Evolutionary conservation across 2,888 invertebrate species (phyloP).

Genomic region (Carabus problematicus): DNA sequence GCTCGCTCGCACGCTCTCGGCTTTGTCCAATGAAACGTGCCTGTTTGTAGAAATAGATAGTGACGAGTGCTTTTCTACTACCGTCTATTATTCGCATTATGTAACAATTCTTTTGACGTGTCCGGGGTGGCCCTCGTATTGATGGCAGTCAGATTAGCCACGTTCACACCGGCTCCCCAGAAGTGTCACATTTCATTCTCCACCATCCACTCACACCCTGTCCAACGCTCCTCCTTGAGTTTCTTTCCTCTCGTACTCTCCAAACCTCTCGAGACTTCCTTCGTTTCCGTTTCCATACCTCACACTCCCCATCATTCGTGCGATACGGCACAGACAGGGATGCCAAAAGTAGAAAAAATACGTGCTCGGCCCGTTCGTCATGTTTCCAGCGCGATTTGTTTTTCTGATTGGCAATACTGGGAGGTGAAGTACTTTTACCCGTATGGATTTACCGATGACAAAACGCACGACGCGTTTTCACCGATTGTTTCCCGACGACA

Average conservation of each 20-base stretch:
- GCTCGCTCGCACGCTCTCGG: too few species aligned
- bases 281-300: not conserved
- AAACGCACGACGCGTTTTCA: too few species aligned
- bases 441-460: too few species aligned
- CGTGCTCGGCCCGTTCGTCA: not conserved
- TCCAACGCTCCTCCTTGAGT: not conserved
- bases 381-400: not conserved
- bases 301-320: not conserved
- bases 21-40: too few species aligned
- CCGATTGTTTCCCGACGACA: too few species aligned
- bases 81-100: constrained; percentile 10
- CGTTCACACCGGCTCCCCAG: constrained; percentile 3
- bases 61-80: too few species aligned
- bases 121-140: not conserved
- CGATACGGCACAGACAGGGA: not conserved
- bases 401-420: too few species aligned
- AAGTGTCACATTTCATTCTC: constrained; percentile 15
- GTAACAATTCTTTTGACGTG: constrained; percentile 11
- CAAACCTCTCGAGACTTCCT: constrained; percentile 3
- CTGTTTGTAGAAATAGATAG: too few species aligned
- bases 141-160: constrained; percentile 20
- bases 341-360: not conserved
- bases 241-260: not conserved
- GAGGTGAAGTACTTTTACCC: too few species aligned
- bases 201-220: constrained; percentile 6